Evolutionary conservation across 2,113 vertebrate species (phyloP).

Genomic region (Heloderma charlesbogerti): DNA sequence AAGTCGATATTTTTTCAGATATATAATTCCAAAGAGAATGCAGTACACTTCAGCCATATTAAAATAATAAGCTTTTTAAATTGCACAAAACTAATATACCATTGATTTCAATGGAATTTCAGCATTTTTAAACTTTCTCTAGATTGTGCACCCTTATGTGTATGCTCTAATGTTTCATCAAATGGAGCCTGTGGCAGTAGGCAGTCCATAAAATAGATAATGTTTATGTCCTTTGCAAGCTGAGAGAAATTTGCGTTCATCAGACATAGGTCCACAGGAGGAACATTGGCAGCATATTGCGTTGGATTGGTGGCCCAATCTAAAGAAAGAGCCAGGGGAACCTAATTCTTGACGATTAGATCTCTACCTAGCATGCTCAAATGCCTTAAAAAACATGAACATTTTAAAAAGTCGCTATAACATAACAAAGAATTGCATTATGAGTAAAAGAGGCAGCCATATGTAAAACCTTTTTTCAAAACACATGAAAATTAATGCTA

Average conservation of each 20-base stretch:
- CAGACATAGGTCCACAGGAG: not conserved
- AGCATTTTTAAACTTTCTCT: no score
- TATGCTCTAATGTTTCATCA: not conserved
- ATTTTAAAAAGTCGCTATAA: not conserved
- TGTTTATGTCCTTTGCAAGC: not conserved
- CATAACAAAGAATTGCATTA: not conserved
- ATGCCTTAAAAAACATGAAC: not conserved
- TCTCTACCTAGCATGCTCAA: not conserved
- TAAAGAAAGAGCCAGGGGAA: not conserved
- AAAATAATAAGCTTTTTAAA: not conserved
- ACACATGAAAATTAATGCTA: not conserved
- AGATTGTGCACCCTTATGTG: not conserved
- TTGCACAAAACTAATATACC: not conserved
- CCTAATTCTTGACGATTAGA: not conserved
- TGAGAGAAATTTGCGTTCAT: not conserved
- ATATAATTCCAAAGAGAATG: not conserved
- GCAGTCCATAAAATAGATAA: not conserved
- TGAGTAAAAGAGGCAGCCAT: not conserved
- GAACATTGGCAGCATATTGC: not conserved
- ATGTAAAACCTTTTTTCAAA: not conserved
- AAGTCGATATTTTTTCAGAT: not conserved
- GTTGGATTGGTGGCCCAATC: not conserved
- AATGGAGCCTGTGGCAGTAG: not conserved
- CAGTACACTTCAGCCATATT: not conserved
- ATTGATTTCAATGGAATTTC: not conserved